A percentile compares a stretch with the other conserved stretches of the same genome.
phyloP scores from a whole-genome alignment of 2,113 vertebrate genomes.

The Ursus arctos region DNA sequence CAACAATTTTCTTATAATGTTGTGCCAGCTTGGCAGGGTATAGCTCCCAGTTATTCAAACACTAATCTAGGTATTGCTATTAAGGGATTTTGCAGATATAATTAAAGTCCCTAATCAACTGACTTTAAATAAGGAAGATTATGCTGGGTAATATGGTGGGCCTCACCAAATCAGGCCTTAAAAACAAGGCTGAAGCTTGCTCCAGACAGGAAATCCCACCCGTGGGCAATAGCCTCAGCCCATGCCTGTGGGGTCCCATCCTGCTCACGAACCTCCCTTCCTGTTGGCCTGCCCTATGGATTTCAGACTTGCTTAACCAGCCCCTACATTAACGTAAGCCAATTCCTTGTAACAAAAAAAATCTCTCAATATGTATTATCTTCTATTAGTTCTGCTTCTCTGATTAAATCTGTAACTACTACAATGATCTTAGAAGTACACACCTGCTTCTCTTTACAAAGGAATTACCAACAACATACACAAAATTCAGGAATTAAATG shows the following conservation, averaged over 20 bases:
- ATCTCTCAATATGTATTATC: not conserved
- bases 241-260: not conserved
- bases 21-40: not conserved
- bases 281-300: no score
- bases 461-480: not conserved
- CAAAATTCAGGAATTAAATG: not conserved
- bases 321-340: not conserved
- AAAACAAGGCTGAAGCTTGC: not conserved
- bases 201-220: not conserved
- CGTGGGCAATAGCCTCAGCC: not conserved
- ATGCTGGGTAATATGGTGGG: not conserved
- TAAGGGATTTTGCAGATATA: not conserved
- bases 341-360: not conserved
- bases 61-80: not conserved
- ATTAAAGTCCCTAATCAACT: not conserved
- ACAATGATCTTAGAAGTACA: not conserved
- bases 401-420: not conserved
- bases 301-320: not conserved
- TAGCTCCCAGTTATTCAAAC: not conserved
- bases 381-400: not conserved
- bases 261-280: not conserved
- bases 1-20: not conserved
- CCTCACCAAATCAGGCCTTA: not conserved
- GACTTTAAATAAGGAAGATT: not conserved
- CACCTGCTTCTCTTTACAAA: conserved; percentile 19